These are phyloP conservation scores for Eupithecia abbreviata DNA, from an alignment of 2,888 invertebrate species.

Conservation along the genomic window DNA sequence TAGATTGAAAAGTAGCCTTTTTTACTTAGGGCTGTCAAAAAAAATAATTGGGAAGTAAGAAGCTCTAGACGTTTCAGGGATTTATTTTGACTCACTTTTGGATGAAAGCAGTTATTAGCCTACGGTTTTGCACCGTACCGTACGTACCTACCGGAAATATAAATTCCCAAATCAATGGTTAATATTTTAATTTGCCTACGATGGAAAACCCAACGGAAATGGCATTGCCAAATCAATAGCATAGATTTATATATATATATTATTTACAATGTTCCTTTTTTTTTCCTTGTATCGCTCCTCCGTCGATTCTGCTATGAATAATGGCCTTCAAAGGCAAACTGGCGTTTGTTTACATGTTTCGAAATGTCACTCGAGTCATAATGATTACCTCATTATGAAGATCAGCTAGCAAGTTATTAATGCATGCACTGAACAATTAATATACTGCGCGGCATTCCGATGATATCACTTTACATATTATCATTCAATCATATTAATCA, in stretches of 20 bases:
- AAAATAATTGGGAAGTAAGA: too few relatives aligned
- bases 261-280: too few relatives aligned
- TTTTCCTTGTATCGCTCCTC: too few relatives aligned
- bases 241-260: too few relatives aligned
- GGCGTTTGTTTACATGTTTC: not conserved
- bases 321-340: not conserved
- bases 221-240: too few relatives aligned
- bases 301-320: not conserved
- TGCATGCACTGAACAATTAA: slow-evolving; percentile 22
- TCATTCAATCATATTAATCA: slow-evolving; percentile 16
- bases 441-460: slow-evolving; percentile 28
- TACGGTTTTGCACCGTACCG: too few relatives aligned
- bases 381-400: slow-evolving; percentile 7
- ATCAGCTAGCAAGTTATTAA: slow-evolving; percentile 2
- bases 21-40: too few relatives aligned
- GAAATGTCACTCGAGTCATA: not conserved
- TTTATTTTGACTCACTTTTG: not conserved
- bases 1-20: too few relatives aligned
- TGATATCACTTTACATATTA: slow-evolving; percentile 26
- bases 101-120: not conserved
- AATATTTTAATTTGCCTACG: too few relatives aligned
- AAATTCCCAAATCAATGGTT: not conserved
- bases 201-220: too few relatives aligned
- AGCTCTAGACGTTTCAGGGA: not conserved
- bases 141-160: not conserved